Conservation (phyloP, 2,888 invertebrate genomes). For the Morpho helenor region DNA sequence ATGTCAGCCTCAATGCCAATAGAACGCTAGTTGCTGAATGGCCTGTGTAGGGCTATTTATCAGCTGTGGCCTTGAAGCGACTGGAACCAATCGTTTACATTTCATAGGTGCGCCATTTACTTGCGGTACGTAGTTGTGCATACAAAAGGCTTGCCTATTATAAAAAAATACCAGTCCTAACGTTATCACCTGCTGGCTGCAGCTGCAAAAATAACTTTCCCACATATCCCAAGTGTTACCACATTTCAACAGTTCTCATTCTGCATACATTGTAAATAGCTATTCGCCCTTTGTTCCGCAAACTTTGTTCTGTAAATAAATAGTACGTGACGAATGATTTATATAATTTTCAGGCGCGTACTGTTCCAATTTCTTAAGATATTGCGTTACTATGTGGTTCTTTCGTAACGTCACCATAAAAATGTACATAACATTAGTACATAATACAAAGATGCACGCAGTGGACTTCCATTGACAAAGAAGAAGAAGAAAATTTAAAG, state of each 20-base stretch:
- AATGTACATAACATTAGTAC: too few species aligned
- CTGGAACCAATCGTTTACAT: slow-evolving; percentile 58
- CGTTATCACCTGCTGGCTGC: slow-evolving; percentile 6
- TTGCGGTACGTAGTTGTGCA: background rate
- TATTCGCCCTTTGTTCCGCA: background rate
- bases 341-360: background rate
- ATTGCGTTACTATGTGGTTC: background rate
- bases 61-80: slow-evolving; percentile 57
- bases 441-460: too few species aligned
- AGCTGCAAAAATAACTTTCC: slow-evolving; percentile 3
- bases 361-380: background rate
- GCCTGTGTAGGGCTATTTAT: slow-evolving; percentile 45
- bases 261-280: background rate
- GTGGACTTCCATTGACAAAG: too few species aligned
- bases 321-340: too few species aligned
- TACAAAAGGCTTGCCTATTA: background rate
- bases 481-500: too few species aligned
- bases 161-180: background rate
- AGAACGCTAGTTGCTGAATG: slow-evolving; percentile 43
- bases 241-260: background rate
- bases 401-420: background rate
- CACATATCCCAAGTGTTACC: background rate
- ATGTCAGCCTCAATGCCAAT: slow-evolving; percentile 42
- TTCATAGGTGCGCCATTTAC: slow-evolving; percentile 45
- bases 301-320: too few species aligned